phyloP scores from a whole-genome alignment of 2,888 invertebrate species.

The Plebejus argus region DNA sequence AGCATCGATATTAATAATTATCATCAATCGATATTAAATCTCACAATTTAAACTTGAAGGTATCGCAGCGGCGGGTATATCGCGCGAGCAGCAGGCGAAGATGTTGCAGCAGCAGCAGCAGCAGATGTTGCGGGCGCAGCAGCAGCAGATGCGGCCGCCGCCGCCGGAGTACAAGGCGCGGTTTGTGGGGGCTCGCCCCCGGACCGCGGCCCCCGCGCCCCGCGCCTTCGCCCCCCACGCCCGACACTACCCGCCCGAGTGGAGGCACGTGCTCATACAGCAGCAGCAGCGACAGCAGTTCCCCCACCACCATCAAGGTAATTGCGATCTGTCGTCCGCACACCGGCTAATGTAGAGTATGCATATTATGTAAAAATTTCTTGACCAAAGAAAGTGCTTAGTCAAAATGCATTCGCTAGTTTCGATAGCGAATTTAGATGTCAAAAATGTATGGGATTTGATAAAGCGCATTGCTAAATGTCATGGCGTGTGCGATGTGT shows the following conservation, averaged over 20 bases:
- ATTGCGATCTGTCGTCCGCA: neutral
- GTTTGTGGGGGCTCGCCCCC: conserved; percentile 67
- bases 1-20: neutral
- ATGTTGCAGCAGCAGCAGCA: conserved; percentile 85
- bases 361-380: too few species aligned
- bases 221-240: conserved; percentile 59
- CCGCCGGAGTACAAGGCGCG: conserved; percentile 92
- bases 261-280: conserved; percentile 82
- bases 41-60: conserved; percentile 48
- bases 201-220: conserved; percentile 50
- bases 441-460: too few species aligned
- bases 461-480: too few species aligned
- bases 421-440: too few species aligned
- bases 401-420: too few species aligned
- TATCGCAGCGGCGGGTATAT: conserved; percentile 70
- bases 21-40: neutral
- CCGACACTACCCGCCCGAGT: conserved; percentile 72
- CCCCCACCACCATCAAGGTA: conserved; percentile 76
- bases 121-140: conserved; percentile 82
- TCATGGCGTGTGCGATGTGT: too few species aligned
- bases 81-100: conserved; percentile 84
- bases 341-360: neutral
- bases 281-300: conserved; percentile 75
- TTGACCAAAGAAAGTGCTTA: too few species aligned
- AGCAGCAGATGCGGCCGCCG: conserved; percentile 84